Evolutionary conservation across 2,113 vertebrate genomes (phyloP), one percentile per base, ranked within the genome.

Genomic region (Tragulus kanchil): DNA sequence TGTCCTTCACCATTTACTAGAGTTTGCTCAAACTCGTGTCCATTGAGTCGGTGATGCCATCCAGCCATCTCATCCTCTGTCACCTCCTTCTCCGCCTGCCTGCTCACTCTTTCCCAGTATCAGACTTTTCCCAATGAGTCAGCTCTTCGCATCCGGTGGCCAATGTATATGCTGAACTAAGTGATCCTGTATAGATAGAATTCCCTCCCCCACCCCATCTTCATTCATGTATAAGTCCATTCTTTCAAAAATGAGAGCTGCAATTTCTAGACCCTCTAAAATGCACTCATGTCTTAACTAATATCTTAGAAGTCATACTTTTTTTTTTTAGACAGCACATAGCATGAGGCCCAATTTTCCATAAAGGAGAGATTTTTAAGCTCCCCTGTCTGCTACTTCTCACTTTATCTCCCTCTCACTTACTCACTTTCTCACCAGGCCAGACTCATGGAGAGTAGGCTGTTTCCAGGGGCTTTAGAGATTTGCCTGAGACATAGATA

Each of bases 201-300:
- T 89, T 96, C 92, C 28, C 1, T 28, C 36, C 85, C 67, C 78
- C 71, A n/a, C 93, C 64, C 58, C 2, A 42, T 42, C 13, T 61
- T 94, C 93, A 6, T 52, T 94, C 19, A 28, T 54, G 36, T 36
- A 58, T 52, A 50, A 97, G 7, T 95, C 93, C 54, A 64, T 45
- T 8, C 81, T 98, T 97, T 94, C 45, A 97, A 90, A 98, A 97
- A 95, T 2, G 3, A 93, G 97, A 97, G 82, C 73, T 97, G 15
- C 94, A 94, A 50, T 73, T 73, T 92, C 31, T 0, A 3, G 96
- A 48, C 23, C 50, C n/a, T 94, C 85, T 85, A 89, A 56, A 95
- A 77, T 61, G 84, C 42, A 23, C 83, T 65, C 23, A n/a, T 59
- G 50, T 89, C n/a, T 92, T 82, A 50, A 42, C 28, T 92, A 89